phyloP scores from a whole-genome alignment of 2,113 vertebrate species.

The Eolophus roseicapilla region DNA sequence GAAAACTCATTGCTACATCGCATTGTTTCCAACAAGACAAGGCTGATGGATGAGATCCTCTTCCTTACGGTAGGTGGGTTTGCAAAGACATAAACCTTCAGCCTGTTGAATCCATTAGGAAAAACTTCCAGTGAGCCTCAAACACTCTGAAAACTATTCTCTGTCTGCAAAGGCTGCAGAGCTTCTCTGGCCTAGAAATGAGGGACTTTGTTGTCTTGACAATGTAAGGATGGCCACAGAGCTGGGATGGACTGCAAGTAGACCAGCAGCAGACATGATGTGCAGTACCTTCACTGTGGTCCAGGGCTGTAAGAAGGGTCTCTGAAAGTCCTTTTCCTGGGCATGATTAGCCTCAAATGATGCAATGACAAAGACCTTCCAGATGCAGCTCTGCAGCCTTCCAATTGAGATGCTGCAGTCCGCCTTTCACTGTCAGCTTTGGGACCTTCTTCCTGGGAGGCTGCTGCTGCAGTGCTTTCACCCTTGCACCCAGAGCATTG shows the following conservation, averaged over 20 bases:
- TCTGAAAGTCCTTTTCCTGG: not conserved
- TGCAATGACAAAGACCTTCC: not conserved
- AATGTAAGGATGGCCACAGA: not conserved
- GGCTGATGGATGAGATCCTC: slow-evolving; percentile 35
- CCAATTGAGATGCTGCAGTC: not conserved
- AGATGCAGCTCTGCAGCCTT: not conserved
- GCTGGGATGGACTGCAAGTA: not conserved
- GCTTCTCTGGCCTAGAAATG: not conserved
- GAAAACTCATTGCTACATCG: slow-evolving; percentile 29
- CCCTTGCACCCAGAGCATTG: not conserved
- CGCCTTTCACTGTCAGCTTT: not conserved
- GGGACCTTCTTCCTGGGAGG: not conserved
- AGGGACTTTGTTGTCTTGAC: not conserved
- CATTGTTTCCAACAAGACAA: not conserved
- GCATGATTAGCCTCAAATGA: not conserved
- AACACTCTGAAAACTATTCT: not conserved
- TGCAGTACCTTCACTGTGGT: not conserved
- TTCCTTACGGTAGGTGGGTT: slow-evolving; percentile 12
- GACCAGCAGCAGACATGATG: not conserved
- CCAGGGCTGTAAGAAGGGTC: not conserved
- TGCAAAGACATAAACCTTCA: not conserved
- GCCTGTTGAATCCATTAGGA: not conserved
- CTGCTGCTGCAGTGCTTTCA: not conserved
- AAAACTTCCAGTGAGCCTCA: not conserved
- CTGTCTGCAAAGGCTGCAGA: not conserved